Base-by-base conservation (phyloP, 2,888 invertebrate species). In the Polietes domitor region DNA sequence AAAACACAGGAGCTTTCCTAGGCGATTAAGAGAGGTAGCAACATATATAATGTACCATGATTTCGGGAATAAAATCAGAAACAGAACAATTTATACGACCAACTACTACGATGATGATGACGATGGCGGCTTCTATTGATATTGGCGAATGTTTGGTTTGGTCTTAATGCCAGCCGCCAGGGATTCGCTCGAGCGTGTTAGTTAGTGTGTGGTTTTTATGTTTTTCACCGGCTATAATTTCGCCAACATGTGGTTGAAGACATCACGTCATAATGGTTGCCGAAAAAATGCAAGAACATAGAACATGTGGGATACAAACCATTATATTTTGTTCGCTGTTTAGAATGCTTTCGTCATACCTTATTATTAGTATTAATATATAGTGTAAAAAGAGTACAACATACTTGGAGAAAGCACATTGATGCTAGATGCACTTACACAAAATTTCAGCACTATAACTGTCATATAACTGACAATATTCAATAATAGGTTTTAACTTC, bases 201-300 rank as follows among this genome's bases (percentile, higher is more conserved):
- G 6, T 65, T 37, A 0, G 0, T 65, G n/a, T 72, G 17, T 77
- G 61, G 50, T 50, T 77, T 72, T 63, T 72, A 37, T 50, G 61
- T 21, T 17, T 53, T 47, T 71, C 17, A 19, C 26, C 21, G 63
- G 58, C 19, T 70, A 58, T 77, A 70, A 58, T 77, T 77, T 70
- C 70, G 26, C 55, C 70, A 26, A 58, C 70, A 77, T 77, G 77
- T 47, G 77, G 77, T 58, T 77, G 17, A 70, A 41, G 55, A 58
- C 28, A 77, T 71, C 50, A 78, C 37, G 63, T 73, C 26, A 53
- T 65, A 78, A 32, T 15, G n/a, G n/a, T n/a, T n/a, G n/a, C n/a
- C n/a, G n/a, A n/a, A n/a, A n/a, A n/a, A n/a, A n/a, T n/a, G n/a
- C n/a, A n/a, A n/a, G n/a, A n/a, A n/a, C n/a, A n/a, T n/a, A n/a